Conservation (phyloP, 2,113 vertebrate genomes). For the Pandion haliaetus region DNA sequence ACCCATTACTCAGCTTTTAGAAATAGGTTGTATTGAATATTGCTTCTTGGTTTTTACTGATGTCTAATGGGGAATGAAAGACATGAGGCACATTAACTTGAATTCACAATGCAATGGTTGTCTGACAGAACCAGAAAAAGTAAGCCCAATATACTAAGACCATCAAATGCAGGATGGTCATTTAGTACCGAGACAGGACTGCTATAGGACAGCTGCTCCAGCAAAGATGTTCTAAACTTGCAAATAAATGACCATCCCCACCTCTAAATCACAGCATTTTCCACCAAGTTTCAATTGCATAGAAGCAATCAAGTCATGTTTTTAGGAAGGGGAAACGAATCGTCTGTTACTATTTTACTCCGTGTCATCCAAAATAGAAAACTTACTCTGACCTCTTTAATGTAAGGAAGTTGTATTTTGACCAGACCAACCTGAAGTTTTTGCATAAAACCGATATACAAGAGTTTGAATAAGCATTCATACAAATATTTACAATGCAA, state of each 20-base stretch:
- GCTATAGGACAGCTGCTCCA: neutral
- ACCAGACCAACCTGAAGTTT: neutral
- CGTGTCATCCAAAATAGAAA: neutral
- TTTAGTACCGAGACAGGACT: neutral
- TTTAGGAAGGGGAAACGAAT: neutral
- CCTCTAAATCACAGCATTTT: neutral
- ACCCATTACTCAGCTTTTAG: neutral
- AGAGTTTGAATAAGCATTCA: neutral
- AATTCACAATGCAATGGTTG: neutral
- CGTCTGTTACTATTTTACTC: neutral
- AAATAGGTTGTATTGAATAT: neutral
- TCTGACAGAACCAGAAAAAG: neutral
- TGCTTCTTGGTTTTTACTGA: neutral
- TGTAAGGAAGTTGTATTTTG: neutral
- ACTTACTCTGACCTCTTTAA: neutral
- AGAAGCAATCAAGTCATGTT: neutral
- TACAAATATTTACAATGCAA: neutral
- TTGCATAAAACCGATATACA: neutral
- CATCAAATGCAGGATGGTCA: neutral
- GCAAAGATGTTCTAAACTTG: neutral
- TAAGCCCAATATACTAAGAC: neutral
- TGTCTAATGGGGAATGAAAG: neutral
- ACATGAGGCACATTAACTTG: neutral
- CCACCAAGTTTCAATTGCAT: neutral
- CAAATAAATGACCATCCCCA: neutral